Evolutionary conservation across 2,113 vertebrate genomes (phyloP), one percentile per base, ranked within the genome.

Genomic region (Cricetomys ansorgei): DNA sequence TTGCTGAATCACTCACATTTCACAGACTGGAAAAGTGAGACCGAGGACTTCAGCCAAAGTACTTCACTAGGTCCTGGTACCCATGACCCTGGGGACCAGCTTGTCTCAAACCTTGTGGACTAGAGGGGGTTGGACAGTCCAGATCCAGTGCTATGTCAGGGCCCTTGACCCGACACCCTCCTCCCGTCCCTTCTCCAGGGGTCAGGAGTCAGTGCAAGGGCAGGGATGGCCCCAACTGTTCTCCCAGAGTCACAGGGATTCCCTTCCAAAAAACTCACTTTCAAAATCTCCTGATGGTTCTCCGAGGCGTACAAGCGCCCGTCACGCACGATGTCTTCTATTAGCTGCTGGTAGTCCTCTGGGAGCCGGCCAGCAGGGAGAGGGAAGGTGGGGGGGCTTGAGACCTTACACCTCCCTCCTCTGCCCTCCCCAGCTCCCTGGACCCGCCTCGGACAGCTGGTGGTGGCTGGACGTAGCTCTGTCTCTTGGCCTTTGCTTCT

Each of bases 301-400:
- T 99, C 99, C 0, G 99, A 99, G 96, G 99, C 99, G 0, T 99
- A 99, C 88, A 99, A 98, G 72, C 99, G 98, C 10, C 99, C 99
- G 0, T 99, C 99, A 15, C 99, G 98, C 79, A 99, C 99, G 55
- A 99, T 99, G 81, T 99, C 99, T 97, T 99, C 99, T 97, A 99
- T 99, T 80, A 99, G 97, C 91, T 99, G 99, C 98, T 99, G 99
- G 98, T 99, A 99, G 98, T 99, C 99, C 99, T 99, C 99, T 99
- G 98, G 11, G 97, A 96, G 88, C 37, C 6, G 79, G 89, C 43
- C 97, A 88, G 96, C 65, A 29, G 53, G 94, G 0, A 62, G 31
- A 55, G 50, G 59, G 77, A n/a, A 12, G 50, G 92, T 0, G 80
- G 17, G 17, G 70, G 70, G 59, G 50, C 43, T 19, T 62, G 79